Base-by-base conservation (phyloP, 92 coral and sea anemone species). In the Montipora capitata region DNA sequence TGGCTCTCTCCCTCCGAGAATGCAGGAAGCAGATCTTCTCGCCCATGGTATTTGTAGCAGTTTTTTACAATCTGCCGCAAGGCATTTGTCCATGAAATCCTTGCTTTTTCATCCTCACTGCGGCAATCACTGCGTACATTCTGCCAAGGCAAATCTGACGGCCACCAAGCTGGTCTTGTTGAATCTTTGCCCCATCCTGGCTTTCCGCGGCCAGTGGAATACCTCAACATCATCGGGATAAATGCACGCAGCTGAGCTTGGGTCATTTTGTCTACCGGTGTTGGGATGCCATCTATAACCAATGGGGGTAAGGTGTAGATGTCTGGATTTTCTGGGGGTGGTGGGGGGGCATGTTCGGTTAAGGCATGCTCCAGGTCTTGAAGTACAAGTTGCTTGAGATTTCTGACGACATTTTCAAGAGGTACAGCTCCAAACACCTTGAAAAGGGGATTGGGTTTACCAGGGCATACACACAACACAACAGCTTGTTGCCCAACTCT, bases 351-450 rank as follows among this genome's bases (percentile, higher is more conserved):
- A 66, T 98, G 99, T 80, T 98, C 99, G 5, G 99, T 98, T 62
- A 98, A 88, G 10, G 99, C 99, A 42, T 87, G 93, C 72, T 98
- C 99, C 70, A 98, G 84, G 88, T 96, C 98, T 65, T 96, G 99
- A 27, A 98, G 92, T 5, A 98, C 85, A 57, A 94, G 92, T 78
- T 96, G 98, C 78, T 98, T 98, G 81, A 98, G 73, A 71, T 96
- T 94, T 57, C 96, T 90, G 40, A 98, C 95, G 51, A 96, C 96
- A 87, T 98, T 98, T 67, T 98, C 99, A 9, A 98, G 85, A 40
- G 99, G 99, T 27, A 96, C 96, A n/a, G 99, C 99, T 40, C 99
- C 99, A 85, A 98, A 98, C 9, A 98, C 99, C 87, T 98, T 98
- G 74, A 84, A 98, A 71, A 96, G 90, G 15, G 99, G 98, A 67